A percentile compares a stretch with the other conserved stretches of the same genome.
Evolutionary conservation across 2,797 vertebrate species (phyloP).

Genomic region (Diplodus sargus): DNA sequence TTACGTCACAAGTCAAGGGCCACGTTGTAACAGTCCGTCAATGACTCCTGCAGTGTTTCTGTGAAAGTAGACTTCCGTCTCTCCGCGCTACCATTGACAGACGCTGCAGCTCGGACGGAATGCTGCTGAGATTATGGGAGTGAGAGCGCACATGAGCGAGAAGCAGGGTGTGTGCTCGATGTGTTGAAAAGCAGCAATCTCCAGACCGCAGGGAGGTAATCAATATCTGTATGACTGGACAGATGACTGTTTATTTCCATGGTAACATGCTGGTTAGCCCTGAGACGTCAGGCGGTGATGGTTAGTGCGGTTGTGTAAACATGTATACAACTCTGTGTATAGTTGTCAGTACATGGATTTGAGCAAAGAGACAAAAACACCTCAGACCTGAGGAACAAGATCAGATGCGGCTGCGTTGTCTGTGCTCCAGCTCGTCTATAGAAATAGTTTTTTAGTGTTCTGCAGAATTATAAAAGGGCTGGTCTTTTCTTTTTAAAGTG

Average conservation of each 20-base stretch:
- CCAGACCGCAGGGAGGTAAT: conserved; percentile 67
- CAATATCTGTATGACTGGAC: conserved; percentile 70
- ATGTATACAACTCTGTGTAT: conserved; percentile 9
- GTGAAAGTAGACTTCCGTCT: conserved; percentile 55
- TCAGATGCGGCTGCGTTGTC: conserved; percentile 32
- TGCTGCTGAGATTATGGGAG: conserved; percentile 49
- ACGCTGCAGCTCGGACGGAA: conserved; percentile 46
- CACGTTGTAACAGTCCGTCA: conserved; percentile 62
- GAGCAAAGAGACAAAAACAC: conserved; percentile 37
- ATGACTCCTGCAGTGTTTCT: conserved; percentile 51
- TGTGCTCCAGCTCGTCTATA: conserved; percentile 7
- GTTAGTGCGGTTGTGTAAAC: conserved; percentile 47
- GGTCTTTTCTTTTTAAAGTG: neutral
- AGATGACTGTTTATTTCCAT: conserved; percentile 74
- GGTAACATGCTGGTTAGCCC: conserved; percentile 67
- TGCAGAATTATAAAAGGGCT: conserved; percentile 1
- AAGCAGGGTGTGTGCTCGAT: conserved; percentile 37
- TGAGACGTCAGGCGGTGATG: conserved; percentile 50
- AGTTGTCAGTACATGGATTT: conserved; percentile 25
- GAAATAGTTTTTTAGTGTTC: conserved; percentile 45
- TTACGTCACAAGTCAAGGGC: conserved; percentile 62
- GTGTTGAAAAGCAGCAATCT: conserved; percentile 63
- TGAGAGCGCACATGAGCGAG: conserved; percentile 14
- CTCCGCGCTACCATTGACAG: conserved; percentile 35
- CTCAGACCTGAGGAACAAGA: conserved; percentile 49